These are phyloP conservation scores for Drosophila ambigua DNA, from an alignment of 1,140 invertebrate species.

Conservation along the genomic window DNA sequence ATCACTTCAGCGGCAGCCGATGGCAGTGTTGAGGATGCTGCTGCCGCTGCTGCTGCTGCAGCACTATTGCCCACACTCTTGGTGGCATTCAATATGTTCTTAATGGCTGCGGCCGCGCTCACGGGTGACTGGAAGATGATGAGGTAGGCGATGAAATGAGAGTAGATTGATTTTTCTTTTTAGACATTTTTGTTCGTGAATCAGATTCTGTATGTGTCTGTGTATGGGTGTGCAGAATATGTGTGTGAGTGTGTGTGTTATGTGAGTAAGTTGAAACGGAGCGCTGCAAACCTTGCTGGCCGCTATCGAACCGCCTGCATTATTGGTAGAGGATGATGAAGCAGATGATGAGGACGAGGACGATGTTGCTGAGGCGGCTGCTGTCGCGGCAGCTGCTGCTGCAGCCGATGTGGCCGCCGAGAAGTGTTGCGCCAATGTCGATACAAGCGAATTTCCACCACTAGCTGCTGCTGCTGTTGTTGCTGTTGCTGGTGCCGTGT, in stretches of 20 bases:
- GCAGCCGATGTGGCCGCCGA: constrained; percentile 60
- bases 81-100: constrained; percentile 80
- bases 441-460: constrained; percentile 58
- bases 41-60: constrained; percentile 40
- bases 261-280: constrained; percentile 15
- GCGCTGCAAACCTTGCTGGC: constrained; percentile 78
- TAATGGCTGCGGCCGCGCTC: constrained; percentile 79
- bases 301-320: constrained; percentile 44
- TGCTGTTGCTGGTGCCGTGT: constrained; percentile 18
- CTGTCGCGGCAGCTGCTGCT: constrained; percentile 52
- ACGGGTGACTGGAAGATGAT: constrained; percentile 69
- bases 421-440: constrained; percentile 79
- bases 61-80: constrained; percentile 75
- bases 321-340: constrained; percentile 41
- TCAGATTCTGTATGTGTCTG: constrained; percentile 35
- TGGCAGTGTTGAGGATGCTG: constrained; percentile 28
- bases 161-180: constrained; percentile 42
- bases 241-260: constrained; percentile 8
- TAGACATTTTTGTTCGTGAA: constrained; percentile 33
- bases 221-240: constrained; percentile 17
- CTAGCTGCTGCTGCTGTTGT: constrained; percentile 16
- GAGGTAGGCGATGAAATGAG: constrained; percentile 61
- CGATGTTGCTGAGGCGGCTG: constrained; percentile 29
- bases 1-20: constrained; percentile 11
- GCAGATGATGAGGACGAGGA: constrained; percentile 22